Evolutionary conservation across 2,888 invertebrate genomes (phyloP).

Genomic region (Plebejus anna): DNA sequence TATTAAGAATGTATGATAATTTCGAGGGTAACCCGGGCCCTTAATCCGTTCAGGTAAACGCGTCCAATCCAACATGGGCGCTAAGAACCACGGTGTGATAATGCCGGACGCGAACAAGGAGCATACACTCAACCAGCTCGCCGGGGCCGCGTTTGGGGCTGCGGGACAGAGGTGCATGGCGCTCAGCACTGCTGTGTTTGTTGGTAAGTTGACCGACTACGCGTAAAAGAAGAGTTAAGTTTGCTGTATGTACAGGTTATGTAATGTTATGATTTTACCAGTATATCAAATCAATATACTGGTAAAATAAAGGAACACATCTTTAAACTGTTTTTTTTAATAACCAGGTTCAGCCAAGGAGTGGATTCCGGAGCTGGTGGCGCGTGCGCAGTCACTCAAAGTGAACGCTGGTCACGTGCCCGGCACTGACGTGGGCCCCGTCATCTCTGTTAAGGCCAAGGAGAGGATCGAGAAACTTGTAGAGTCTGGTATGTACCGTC

Average conservation of each 20-base stretch:
- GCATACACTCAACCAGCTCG: slow-evolving; percentile 93
- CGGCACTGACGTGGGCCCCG: slow-evolving; percentile 92
- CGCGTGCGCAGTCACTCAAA: slow-evolving; percentile 88
- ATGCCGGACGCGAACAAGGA: slow-evolving; percentile 99
- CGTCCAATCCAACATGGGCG: slow-evolving; percentile 99
- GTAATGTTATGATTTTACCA: too few species aligned
- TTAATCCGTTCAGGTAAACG: slow-evolving; percentile 81
- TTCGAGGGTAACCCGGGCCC: too few species aligned
- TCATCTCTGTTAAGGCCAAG: slow-evolving; percentile 96
- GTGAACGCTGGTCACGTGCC: slow-evolving; percentile 94
- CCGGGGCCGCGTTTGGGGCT: slow-evolving; percentile 98
- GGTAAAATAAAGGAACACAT: background rate
- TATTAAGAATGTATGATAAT: too few species aligned
- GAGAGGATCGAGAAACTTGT: slow-evolving; percentile 88
- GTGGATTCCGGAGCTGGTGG: slow-evolving; percentile 96
- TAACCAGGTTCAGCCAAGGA: slow-evolving; percentile 86
- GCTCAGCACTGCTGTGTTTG: slow-evolving; percentile 94
- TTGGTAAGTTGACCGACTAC: slow-evolving; percentile 74
- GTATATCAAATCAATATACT: background rate
- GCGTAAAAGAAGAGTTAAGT: too few species aligned
- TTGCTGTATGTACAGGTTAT: too few species aligned
- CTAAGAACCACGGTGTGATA: slow-evolving; percentile 98
- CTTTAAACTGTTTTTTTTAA: background rate
- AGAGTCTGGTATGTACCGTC: slow-evolving; percentile 81
- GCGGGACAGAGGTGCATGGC: slow-evolving; percentile 99